Percentiles rank a stretch among this genome's conserved stretches.
These are phyloP conservation scores for Orientallactaga sibirica DNA, from an alignment of 2,797 vertebrate species.

Conservation along the genomic window DNA sequence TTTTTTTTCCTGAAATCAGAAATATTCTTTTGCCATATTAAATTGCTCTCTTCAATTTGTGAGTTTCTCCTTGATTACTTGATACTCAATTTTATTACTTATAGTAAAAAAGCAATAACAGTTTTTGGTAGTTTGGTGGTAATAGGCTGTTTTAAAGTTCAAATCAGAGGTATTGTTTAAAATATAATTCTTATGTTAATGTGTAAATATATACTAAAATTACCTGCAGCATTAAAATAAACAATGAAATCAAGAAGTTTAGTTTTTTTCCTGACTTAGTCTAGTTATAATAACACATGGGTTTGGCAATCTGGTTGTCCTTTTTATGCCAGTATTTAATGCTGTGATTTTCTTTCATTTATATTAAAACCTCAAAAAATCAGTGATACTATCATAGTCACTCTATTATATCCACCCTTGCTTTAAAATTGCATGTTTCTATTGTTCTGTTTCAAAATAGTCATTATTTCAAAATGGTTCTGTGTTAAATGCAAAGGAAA, in stretches of 20 bases:
- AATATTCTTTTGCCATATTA: neutral
- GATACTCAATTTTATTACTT: neutral
- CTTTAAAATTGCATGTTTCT: conserved; percentile 27
- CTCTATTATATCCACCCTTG: neutral
- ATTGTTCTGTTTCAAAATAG: neutral
- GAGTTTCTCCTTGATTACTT: conserved; percentile 6
- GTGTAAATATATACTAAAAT: neutral
- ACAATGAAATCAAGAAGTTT: neutral
- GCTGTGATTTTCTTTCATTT: conserved; percentile 24
- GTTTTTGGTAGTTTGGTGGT: neutral
- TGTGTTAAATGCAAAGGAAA: neutral
- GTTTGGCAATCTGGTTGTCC: conserved; percentile 24
- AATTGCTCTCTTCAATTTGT: conserved; percentile 6
- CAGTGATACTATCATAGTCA: neutral
- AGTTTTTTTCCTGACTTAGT: too few relatives aligned
- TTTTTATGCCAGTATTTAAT: neutral
- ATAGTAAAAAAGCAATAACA: conserved; percentile 3
- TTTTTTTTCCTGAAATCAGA: neutral
- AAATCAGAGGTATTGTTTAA: neutral
- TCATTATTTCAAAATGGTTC: neutral
- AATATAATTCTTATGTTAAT: conserved; percentile 19
- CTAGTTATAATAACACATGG: neutral
- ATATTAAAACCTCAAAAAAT: conserved; percentile 14
- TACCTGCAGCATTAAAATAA: conserved; percentile 36
- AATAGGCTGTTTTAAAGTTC: conserved; percentile 27